phyloP scores from a whole-genome alignment of 2,113 vertebrate genomes.

The Ptyas mucosa region DNA sequence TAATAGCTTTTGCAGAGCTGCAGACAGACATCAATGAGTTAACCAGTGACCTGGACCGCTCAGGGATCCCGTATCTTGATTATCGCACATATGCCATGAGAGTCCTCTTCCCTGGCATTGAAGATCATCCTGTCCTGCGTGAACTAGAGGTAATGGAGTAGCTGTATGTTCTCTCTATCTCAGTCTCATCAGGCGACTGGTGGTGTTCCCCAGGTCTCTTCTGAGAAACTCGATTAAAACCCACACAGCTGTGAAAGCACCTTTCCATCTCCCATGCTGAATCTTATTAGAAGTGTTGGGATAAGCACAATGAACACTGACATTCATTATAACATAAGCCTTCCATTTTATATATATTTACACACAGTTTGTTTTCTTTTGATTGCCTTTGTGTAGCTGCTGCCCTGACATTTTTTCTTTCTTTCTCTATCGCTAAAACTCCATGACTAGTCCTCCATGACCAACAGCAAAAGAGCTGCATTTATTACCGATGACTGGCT shows the following conservation, averaged over 20 bases:
- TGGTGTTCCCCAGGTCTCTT: neutral
- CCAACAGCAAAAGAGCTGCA: neutral
- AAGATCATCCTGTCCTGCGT: constrained; percentile 93
- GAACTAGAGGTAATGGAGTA: constrained; percentile 86
- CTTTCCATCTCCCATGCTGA: neutral
- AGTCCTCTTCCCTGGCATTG: constrained; percentile 96
- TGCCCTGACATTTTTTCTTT: neutral
- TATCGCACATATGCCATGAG: constrained; percentile 96
- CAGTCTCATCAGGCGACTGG: neutral
- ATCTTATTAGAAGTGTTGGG: fast-evolving
- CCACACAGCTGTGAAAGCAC: neutral
- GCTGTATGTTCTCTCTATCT: neutral
- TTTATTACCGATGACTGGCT: neutral
- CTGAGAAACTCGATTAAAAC: neutral
- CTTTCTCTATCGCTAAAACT: neutral
- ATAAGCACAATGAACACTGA: neutral
- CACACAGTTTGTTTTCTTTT: fast-evolving
- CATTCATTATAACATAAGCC: neutral
- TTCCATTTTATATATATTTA: neutral
- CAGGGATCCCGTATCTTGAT: constrained; percentile 94
- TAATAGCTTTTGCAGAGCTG: constrained; percentile 91
- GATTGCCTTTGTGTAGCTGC: neutral
- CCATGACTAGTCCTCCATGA: neutral
- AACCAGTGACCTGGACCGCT: constrained; percentile 94
- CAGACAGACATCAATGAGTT: constrained; percentile 98